phyloP scores from a whole-genome alignment of 2,797 vertebrate species.

The Cynodonichthys magdalenae region DNA sequence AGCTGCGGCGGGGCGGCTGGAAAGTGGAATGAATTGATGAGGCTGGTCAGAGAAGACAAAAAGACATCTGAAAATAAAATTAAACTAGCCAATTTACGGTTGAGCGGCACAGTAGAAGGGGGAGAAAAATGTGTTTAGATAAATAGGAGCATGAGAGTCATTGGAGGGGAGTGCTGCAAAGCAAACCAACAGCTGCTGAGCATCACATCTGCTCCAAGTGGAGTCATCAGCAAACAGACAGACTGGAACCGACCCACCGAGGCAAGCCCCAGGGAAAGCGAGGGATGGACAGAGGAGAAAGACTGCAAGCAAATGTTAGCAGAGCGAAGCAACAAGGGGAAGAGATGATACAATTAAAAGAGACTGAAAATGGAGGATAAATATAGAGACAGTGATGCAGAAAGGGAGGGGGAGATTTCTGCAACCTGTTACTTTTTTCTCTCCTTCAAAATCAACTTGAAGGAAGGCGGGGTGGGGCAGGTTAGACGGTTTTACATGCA shows the following conservation, averaged over 20 bases:
- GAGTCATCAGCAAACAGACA: conserved; percentile 81
- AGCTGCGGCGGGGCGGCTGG: conserved; percentile 24
- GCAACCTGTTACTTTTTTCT: conserved; percentile 51
- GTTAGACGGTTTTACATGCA: conserved; percentile 14
- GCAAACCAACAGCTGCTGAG: conserved; percentile 80
- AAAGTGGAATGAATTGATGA: conserved; percentile 47
- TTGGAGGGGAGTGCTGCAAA: conserved; percentile 41
- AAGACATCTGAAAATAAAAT: conserved; percentile 42
- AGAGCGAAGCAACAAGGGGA: conserved; percentile 18
- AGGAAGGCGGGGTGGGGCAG: conserved; percentile 6
- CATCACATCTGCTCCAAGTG: conserved; percentile 83
- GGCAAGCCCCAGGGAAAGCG: conserved; percentile 67
- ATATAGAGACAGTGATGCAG: conserved; percentile 23
- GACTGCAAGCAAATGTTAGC: conserved; percentile 4
- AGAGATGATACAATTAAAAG: conserved; percentile 59
- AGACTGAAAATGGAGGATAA: conserved; percentile 29
- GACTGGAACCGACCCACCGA: conserved; percentile 77
- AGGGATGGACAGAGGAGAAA: conserved; percentile 56
- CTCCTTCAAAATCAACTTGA: conserved; percentile 13
- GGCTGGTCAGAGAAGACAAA: conserved; percentile 43
- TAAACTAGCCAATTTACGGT: conserved; percentile 49
- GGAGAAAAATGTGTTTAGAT: conserved; percentile 41
- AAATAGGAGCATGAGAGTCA: conserved; percentile 54
- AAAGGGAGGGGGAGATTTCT: conserved; percentile 8
- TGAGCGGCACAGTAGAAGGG: conserved; percentile 9